Evolutionary conservation across 2,113 vertebrate species (phyloP), one percentile per base, ranked within the genome.

Genomic region (Pica pica): DNA sequence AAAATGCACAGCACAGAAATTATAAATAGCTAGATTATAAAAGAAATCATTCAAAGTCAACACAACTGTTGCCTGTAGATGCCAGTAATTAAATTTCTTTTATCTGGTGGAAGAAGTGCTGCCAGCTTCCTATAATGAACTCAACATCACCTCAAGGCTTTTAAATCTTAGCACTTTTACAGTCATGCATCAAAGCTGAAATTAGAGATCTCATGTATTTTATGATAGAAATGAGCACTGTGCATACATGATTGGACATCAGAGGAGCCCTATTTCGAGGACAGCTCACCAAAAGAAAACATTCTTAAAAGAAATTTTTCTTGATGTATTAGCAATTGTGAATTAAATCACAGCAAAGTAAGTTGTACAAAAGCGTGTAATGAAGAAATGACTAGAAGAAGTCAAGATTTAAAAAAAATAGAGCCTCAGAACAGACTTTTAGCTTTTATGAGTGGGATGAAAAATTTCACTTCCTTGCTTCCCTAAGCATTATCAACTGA

Each of bases 1-100:
- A 87, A 90, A 95, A 59, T 18, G 10, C 27, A 50, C 22, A 68
- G 24, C 57, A 84, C 33, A 87, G 75, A 95, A 95, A 81, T 90
- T 94, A 77, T 69, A 94, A 92, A 47, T 83, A 91, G 49, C 21
- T 56, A 91, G n/a, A 28, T 93, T 90, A 75, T 92, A 80, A 94
- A 96, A 97, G 91, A 94, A 74, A 91, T 61, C 50, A 76, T 96
- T 95, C 75, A 88, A 92, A 97, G 84, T 88, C 52, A 63, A 93
- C 76, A 93, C 39, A 94, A 85, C 61, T 80, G n/a, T 89, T 63
- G 95, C 49, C 87, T 95, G 67, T 65, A 95, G 88, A 94, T 78
- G 87, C 69, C 60, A 93, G 53, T 97, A 97, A 97, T 97, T 96
- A 89, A 80, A 95, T 95, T 97, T 95, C 52, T 97, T 97, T 98